Evolutionary conservation across 1,140 invertebrate genomes (phyloP).

Genomic region (Drosophila kanapiae): DNA sequence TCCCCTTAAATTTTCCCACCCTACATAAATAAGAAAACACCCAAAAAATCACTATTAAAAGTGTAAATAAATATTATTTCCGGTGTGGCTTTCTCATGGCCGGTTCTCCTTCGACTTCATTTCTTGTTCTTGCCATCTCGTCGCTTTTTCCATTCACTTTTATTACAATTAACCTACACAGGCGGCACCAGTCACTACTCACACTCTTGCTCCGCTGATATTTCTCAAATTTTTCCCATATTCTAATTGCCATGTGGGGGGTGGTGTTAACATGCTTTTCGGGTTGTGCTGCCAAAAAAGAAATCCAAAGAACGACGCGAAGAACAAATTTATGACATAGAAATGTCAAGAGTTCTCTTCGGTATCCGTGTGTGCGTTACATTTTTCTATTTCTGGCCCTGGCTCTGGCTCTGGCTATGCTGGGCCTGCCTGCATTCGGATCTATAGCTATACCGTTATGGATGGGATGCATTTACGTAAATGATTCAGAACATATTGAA

Average conservation of each 20-base stretch:
- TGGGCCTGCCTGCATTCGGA: constrained; percentile 37
- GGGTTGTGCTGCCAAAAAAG: constrained; percentile 28
- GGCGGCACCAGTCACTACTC: too few species aligned
- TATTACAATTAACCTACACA: constrained; percentile 41
- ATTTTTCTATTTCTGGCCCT: constrained; percentile 46
- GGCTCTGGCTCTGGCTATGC: constrained; percentile 16
- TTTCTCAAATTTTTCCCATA: constrained; percentile 3
- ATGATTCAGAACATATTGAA: constrained; percentile 60
- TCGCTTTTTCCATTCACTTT: constrained; percentile 65
- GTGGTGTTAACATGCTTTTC: constrained; percentile 32
- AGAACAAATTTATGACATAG: constrained; percentile 71
- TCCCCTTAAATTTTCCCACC: too few species aligned
- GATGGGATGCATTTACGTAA: constrained; percentile 55
- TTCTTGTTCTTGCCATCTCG: constrained; percentile 30
- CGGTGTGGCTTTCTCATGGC: constrained; percentile 59
- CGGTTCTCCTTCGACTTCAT: constrained; percentile 46
- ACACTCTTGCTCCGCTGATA: background rate
- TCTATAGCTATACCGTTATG: constrained; percentile 42
- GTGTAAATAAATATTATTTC: background rate
- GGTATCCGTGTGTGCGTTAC: constrained; percentile 42
- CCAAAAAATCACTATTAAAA: background rate
- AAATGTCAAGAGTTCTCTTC: constrained; percentile 65
- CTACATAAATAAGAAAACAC: too few species aligned
- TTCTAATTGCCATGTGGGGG: constrained; percentile 50
- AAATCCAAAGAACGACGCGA: constrained; percentile 39